Evolutionary conservation across 2,797 vertebrate species (phyloP), one percentile per base, ranked within the genome.

Genomic region (Hyperoplus immaculatus): DNA sequence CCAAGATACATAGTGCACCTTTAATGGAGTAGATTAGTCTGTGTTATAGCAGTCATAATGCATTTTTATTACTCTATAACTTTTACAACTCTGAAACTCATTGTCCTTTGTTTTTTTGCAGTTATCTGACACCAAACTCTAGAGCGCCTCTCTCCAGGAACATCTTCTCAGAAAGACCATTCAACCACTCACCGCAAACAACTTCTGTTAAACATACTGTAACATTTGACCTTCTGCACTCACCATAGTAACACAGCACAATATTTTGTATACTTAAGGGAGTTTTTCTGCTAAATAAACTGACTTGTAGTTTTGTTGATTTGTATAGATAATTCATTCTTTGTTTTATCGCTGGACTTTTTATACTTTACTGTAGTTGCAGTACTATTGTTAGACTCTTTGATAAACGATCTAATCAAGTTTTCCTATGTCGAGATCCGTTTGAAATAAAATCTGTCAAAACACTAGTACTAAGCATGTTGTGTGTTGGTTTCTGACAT

Each of bases 51-150:
- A 13, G 4, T 61, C 12, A 15, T 45, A 6, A 15, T 29, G 16
- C 21, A 29, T 39, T 42, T 14, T 29, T 21, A 18, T 5, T 3
- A 38, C 11, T 54, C 36, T 16, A 12, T 8, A 36, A 0, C n/a
- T 57, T 18, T 63, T 16, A 61, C 4, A 55, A 55, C 46, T 16
- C 36, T 51, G 14, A 39, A 53, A 53, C 5, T 38, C 2, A 21
- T 41, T 36, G 46, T 4, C 38, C 16, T 56, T 49, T 73, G 53
- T n/a, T 54, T 43, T 46, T 11, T 72, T 72, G n/a, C 76, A 93
- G 89, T 0, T 84, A 4, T 16, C 4, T 3, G 18, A 63, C 0
- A 82, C 81, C 46, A 60, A 51, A 57, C 39, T 91, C 0, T 91
- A 87, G 72, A 69, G 12, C 41, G n/a, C 6, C 64, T 0, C n/a